A percentile compares a stretch with the other conserved stretches of the same genome.
Evolutionary conservation across 1,140 invertebrate species (phyloP).

Genomic region (Argopecten irradians): DNA sequence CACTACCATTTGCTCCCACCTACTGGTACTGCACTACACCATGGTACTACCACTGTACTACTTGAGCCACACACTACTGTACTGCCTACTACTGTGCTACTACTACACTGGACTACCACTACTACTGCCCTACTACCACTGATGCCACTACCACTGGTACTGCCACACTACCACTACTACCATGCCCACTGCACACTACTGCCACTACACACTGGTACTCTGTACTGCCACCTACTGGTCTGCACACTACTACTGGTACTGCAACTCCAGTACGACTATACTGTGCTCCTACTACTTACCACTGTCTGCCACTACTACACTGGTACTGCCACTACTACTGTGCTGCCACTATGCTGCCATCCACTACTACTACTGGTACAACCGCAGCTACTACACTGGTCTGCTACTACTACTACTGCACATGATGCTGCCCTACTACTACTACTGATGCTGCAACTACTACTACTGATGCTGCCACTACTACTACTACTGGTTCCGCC

Average conservation of each 20-base stretch:
- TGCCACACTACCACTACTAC: conserved; percentile 28
- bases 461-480: neutral
- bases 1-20: neutral
- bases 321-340: conserved; percentile 34
- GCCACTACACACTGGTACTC: neutral
- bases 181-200: conserved; percentile 30
- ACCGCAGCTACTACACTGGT: conserved; percentile 15
- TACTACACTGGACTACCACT: conserved; percentile 35
- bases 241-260: conserved; percentile 43
- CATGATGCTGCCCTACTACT: neutral
- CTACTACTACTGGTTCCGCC: conserved; percentile 29
- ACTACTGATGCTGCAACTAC: neutral
- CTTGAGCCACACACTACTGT: conserved; percentile 38
- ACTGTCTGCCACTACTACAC: conserved; percentile 1
- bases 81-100: conserved; percentile 37
- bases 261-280: neutral
- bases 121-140: conserved; percentile 34
- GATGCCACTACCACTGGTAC: conserved; percentile 40
- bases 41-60: conserved; percentile 35
- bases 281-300: conserved; percentile 25
- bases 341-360: conserved; percentile 36
- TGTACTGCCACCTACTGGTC: conserved; percentile 36
- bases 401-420: conserved; percentile 14
- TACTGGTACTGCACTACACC: neutral
- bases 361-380: conserved; percentile 33